Conservation (phyloP, 2,888 invertebrate species). For the Cephalotes varians region DNA sequence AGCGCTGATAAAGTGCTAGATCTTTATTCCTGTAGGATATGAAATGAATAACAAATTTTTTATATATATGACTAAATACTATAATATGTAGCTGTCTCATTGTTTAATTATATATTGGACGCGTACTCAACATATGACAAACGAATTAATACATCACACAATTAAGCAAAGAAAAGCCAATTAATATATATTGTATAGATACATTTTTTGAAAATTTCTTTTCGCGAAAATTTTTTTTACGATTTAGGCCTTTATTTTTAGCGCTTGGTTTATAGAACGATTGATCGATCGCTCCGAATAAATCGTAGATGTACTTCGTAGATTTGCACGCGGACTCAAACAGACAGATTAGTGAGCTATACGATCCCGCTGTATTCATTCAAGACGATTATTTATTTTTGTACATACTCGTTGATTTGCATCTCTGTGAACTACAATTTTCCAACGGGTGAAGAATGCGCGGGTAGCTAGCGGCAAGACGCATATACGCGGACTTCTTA, state of each 20-base stretch:
- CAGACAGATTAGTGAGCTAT: constrained; percentile 40
- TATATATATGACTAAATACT: not conserved
- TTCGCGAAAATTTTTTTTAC: not conserved
- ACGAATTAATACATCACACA: not conserved
- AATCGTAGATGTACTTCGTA: not conserved
- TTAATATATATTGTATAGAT: not conserved
- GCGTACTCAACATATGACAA: not conserved
- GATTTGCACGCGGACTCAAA: not conserved
- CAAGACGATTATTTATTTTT: constrained; percentile 72
- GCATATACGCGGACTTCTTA: constrained; percentile 73
- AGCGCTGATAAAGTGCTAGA: not conserved
- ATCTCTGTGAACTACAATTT: constrained; percentile 43
- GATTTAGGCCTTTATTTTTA: constrained; percentile 8
- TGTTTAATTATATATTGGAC: not conserved
- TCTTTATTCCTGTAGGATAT: not conserved
- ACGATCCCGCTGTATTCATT: constrained; percentile 36
- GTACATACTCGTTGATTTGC: constrained; percentile 63
- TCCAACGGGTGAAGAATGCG: constrained; percentile 25
- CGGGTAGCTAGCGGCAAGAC: constrained; percentile 19
- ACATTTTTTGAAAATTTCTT: not conserved
- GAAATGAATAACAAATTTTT: constrained; percentile 12
- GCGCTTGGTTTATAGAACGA: not conserved
- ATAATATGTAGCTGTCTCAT: not conserved
- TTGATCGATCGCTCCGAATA: constrained; percentile 27
- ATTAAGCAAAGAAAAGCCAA: no score